Conservation (phyloP, 2,113 vertebrate species). For the Parus major region DNA sequence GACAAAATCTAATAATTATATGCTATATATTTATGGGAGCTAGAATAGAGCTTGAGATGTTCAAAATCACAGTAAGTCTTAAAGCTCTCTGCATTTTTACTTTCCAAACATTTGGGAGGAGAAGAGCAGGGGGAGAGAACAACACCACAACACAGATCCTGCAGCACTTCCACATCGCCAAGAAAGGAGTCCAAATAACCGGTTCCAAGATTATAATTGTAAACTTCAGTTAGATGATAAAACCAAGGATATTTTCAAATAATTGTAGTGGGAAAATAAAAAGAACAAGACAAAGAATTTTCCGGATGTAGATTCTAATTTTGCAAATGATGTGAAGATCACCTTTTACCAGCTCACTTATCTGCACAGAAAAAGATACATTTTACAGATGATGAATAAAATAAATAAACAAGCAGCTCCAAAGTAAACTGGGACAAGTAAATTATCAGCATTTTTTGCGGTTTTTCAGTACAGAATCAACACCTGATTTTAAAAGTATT, state of each 20-base stretch:
- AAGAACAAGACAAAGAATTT: neutral
- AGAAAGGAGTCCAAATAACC: neutral
- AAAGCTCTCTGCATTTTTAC: neutral
- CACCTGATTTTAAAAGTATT: neutral
- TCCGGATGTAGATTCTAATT: neutral
- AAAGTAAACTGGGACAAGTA: neutral
- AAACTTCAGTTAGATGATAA: neutral
- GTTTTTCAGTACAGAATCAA: neutral
- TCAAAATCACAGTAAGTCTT: neutral
- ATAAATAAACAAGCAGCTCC: neutral
- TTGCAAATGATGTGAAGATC: neutral
- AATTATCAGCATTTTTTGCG: neutral
- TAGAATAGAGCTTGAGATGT: neutral
- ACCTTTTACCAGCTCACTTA: neutral
- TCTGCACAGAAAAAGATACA: neutral
- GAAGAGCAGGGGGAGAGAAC: neutral
- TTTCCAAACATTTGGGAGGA: neutral
- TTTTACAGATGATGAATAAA: neutral
- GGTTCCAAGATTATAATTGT: neutral
- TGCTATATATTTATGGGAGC: neutral
- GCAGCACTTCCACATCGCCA: neutral
- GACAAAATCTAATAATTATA: neutral
- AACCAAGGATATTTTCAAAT: neutral
- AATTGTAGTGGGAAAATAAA: neutral
- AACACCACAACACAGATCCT: rapidly evolving